A percentile compares a stretch with the other conserved stretches of the same genome.
Evolutionary conservation across 53 echinoderm and acorn worm species (phyloP).

Genomic region (Apostichopus leukothele): DNA sequence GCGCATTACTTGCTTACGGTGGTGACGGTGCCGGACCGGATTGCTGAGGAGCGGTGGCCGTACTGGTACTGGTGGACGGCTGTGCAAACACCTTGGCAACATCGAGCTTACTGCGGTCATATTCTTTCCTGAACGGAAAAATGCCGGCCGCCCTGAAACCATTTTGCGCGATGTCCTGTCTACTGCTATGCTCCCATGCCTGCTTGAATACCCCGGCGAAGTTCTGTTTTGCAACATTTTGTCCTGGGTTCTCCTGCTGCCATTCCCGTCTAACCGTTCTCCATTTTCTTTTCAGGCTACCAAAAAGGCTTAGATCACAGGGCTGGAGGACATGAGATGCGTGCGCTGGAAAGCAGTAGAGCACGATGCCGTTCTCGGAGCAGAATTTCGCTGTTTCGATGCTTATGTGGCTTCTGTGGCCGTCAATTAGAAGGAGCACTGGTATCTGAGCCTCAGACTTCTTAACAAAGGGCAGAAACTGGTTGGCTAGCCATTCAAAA

Average conservation of each 20-base stretch:
- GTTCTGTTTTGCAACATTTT: neutral
- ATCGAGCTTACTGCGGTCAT: constrained; percentile 6
- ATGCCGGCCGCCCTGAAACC: too few relatives aligned
- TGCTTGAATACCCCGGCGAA: neutral
- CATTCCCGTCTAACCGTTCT: neutral
- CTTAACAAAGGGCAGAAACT: constrained; percentile 39
- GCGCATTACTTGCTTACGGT: too few relatives aligned
- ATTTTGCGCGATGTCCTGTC: neutral
- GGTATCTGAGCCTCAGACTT: constrained; percentile 16
- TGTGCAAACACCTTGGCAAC: neutral
- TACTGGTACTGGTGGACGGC: too few relatives aligned
- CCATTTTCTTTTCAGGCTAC: neutral
- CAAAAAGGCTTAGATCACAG: constrained; percentile 2
- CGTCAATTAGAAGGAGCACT: constrained; percentile 49
- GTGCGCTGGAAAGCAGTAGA: neutral
- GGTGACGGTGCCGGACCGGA: too few relatives aligned
- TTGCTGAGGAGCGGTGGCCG: too few relatives aligned
- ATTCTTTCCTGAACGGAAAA: neutral
- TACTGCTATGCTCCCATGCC: neutral
- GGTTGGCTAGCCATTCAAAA: constrained; percentile 57
- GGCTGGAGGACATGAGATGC: constrained; percentile 1
- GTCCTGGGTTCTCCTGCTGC: neutral
- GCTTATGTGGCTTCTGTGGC: constrained; percentile 2
- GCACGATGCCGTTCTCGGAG: neutral
- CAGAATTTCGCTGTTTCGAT: constrained; percentile 2